These are phyloP conservation scores for Amazona ochrocephala DNA, from an alignment of 2,797 vertebrate genomes.

Conservation along the genomic window DNA sequence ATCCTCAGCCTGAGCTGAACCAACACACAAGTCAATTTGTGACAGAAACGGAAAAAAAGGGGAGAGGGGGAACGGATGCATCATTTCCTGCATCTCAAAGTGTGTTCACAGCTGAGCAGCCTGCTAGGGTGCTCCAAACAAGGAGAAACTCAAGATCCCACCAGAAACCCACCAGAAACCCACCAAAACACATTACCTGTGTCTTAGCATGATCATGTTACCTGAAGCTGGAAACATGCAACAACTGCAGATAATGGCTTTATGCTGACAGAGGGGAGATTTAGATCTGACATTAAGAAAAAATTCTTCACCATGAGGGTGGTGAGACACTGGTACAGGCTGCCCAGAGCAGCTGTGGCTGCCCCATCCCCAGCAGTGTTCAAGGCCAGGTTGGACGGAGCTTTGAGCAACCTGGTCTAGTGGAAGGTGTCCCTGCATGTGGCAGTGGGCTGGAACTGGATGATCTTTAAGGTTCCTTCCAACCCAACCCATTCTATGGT, in stretches of 20 bases:
- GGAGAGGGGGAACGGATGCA: not conserved
- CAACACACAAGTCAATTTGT: not conserved
- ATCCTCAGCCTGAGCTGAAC: not conserved
- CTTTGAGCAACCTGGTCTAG: not conserved
- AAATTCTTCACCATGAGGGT: not conserved
- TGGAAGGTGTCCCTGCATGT: not conserved
- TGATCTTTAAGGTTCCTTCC: not conserved
- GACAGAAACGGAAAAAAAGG: not conserved
- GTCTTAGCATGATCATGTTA: fast-evolving
- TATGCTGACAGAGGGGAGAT: not conserved
- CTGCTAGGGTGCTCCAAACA: not conserved
- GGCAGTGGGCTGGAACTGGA: not conserved
- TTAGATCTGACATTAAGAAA: not conserved
- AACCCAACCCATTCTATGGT: not conserved
- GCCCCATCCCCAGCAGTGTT: not conserved
- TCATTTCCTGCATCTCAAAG: not conserved
- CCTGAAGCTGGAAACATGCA: not conserved
- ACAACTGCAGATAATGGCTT: not conserved
- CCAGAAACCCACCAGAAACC: not conserved
- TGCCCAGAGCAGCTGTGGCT: not conserved
- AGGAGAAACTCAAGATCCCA: not conserved
- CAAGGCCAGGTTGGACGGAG: not conserved
- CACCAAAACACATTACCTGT: not conserved
- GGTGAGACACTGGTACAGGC: not conserved
- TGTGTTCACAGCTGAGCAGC: not conserved